Evolutionary conservation across 2,113 vertebrate genomes (phyloP).

Genomic region (Lota lota): DNA sequence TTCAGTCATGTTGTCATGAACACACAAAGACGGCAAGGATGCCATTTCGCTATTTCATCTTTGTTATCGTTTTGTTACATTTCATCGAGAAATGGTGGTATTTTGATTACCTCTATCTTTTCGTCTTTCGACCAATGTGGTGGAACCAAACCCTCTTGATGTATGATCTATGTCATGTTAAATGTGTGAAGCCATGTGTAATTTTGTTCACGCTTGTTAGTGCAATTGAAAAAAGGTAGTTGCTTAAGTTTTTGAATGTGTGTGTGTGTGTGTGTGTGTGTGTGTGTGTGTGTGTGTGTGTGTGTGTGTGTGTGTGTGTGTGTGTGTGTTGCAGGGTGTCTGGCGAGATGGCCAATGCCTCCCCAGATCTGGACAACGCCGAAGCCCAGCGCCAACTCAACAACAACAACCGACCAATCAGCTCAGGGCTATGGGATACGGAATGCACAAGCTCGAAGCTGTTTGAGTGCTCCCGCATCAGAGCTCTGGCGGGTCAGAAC

Average conservation of each 20-base stretch:
- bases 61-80: too few relatives aligned
- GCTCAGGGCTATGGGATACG: conserved; percentile 78
- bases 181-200: neutral
- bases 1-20: too few relatives aligned
- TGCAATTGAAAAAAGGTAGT: too few relatives aligned
- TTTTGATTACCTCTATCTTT: too few relatives aligned
- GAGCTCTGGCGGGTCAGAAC: conserved; percentile 84
- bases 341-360: conserved; percentile 82
- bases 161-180: neutral
- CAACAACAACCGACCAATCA: conserved; percentile 83
- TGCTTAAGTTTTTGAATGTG: conserved; percentile 16
- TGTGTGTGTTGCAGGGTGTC: conserved; percentile 41
- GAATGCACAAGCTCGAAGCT: conserved; percentile 83
- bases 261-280: conserved; percentile 10
- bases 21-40: too few relatives aligned
- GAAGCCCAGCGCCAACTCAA: conserved; percentile 83
- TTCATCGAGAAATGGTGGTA: too few relatives aligned
- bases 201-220: too few relatives aligned
- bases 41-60: too few relatives aligned
- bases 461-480: conserved; percentile 91
- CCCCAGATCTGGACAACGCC: conserved; percentile 86
- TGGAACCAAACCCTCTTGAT: too few relatives aligned
- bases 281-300: conserved; percentile 5
- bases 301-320: neutral
- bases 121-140: too few relatives aligned